These are phyloP conservation scores for Dusona sp. DNA, from an alignment of 2,888 invertebrate species.

Conservation along the genomic window DNA sequence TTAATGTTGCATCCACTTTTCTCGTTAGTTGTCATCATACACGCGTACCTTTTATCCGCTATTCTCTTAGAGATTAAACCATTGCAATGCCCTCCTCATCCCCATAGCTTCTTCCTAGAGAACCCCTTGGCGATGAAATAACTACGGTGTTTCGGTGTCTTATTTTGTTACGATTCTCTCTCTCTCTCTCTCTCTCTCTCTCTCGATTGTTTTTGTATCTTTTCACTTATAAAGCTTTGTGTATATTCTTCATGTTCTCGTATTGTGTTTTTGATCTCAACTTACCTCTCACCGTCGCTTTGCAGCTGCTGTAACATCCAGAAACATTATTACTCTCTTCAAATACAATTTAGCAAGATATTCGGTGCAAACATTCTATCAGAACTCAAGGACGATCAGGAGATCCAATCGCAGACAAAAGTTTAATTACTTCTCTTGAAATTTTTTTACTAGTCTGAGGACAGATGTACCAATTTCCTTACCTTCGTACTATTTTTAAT, in stretches of 20 bases:
- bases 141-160: conserved; percentile 48
- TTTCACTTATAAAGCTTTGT: conserved; percentile 14
- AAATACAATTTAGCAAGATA: neutral
- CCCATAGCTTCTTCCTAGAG: neutral
- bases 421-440: too few species aligned
- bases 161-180: conserved; percentile 25
- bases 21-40: conserved; percentile 12
- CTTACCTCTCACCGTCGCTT: neutral
- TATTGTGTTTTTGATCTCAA: conserved; percentile 19
- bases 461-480: too few species aligned
- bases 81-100: conserved; percentile 48
- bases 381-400: too few species aligned
- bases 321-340: conserved; percentile 6
- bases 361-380: neutral
- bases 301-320: neutral
- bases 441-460: too few species aligned
- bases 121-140: conserved; percentile 50
- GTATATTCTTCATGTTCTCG: conserved; percentile 48
- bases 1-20: conserved; percentile 4
- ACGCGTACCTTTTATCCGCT: conserved; percentile 61
- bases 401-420: too few species aligned
- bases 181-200: conserved; percentile 21
- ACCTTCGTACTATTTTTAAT: too few species aligned
- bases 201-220: conserved; percentile 9
- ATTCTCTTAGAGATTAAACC: conserved; percentile 64